Percentiles rank a stretch among this genome's conserved stretches.
Conservation (phyloP, 2,113 vertebrate species). For the Eurystomus gularis region DNA sequence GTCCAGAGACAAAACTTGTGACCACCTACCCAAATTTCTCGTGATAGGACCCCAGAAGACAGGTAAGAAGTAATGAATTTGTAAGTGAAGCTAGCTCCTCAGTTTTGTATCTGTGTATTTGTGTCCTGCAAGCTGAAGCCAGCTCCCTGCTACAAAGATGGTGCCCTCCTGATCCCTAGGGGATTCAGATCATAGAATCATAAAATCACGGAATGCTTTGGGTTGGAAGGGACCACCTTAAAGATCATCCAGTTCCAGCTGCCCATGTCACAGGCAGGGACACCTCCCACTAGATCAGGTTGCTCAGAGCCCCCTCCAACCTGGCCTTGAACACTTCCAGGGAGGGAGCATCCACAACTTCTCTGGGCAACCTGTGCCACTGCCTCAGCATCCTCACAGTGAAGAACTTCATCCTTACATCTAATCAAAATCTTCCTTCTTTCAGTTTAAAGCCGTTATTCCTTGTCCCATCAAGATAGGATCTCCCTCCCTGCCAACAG, state of each 20-base stretch:
- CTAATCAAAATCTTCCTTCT: neutral
- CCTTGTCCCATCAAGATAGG: neutral
- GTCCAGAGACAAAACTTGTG: constrained; percentile 83
- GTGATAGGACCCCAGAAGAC: constrained; percentile 85
- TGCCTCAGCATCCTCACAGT: neutral
- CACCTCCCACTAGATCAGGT: neutral
- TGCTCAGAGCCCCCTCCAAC: neutral
- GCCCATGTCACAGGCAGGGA: neutral
- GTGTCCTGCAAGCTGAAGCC: neutral
- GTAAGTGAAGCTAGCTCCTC: neutral
- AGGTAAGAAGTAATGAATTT: constrained; percentile 57
- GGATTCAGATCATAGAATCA: neutral
- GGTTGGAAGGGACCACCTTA: neutral
- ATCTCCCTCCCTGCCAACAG: neutral
- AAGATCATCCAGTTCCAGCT: neutral
- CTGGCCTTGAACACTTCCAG: neutral
- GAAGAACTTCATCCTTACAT: neutral
- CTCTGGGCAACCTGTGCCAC: neutral
- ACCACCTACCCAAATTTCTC: constrained; percentile 81
- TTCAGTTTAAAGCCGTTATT: neutral
- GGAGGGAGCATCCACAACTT: neutral
- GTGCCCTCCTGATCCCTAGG: fast-evolving
- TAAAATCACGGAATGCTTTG: neutral
- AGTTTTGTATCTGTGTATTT: neutral
- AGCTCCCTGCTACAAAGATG: neutral